Evolutionary conservation across 2,797 vertebrate species (phyloP).

Genomic region (Peromyscus melanophrys): DNA sequence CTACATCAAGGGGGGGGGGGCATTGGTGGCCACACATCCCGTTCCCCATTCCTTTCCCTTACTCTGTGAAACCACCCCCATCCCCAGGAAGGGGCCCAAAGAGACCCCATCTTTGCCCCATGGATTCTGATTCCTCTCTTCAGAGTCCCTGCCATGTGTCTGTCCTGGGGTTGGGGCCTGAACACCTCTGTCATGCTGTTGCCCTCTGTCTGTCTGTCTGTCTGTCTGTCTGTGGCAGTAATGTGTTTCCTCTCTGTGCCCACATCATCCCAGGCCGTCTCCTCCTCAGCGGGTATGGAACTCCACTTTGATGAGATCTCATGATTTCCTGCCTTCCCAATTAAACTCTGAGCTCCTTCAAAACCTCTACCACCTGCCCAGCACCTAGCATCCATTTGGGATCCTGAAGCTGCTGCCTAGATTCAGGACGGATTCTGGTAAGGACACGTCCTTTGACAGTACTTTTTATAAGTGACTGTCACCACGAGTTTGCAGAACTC

Average conservation of each 20-base stretch:
- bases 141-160: not conserved
- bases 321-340: not conserved
- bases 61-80: too few relatives aligned
- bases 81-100: not conserved
- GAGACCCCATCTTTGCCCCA: not conserved
- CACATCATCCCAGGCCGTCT: not conserved
- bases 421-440: not conserved
- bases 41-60: not conserved
- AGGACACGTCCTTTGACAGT: not conserved
- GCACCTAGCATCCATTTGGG: not conserved
- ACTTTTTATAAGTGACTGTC: conserved; percentile 3
- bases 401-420: not conserved
- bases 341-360: not conserved
- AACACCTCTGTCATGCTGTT: not conserved
- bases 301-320: not conserved
- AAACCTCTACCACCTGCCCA: not conserved
- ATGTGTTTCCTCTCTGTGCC: not conserved
- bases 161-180: not conserved
- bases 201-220: not conserved
- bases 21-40: not conserved
- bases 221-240: not conserved
- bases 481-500: not conserved
- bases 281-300: too few relatives aligned
- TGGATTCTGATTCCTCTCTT: not conserved
- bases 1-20: not conserved